Base-by-base conservation (phyloP, 1,140 invertebrate genomes). In the Leptinotarsa lineolata region DNA sequence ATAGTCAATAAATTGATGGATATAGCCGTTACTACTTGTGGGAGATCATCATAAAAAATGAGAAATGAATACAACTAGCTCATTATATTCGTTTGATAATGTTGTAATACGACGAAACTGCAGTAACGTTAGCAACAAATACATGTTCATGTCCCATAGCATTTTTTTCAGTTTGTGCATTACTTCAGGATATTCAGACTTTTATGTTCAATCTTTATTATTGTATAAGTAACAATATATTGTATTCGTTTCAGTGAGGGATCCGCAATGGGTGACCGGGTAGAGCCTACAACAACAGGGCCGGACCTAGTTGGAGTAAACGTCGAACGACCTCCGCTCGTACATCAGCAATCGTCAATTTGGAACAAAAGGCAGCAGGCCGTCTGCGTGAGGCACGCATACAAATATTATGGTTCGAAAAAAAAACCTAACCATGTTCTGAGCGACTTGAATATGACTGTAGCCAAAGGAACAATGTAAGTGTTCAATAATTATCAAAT, bases 401-500 rank as follows among this genome's bases (percentile, higher is more conserved):
- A 90, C 85, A 97, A 97, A 84, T 91, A 90, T 81, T 97, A 97
- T 83, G 95, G 95, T 6, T 88, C 91, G 45, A 90, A 92, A 74
- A 94, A 90, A 68, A 94, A 92, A 81, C 93, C 93, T n/a, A 92
- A 95, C 77, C 87, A 94, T 46, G 93, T 97, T 11, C 86, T 97
- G 20, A 92, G 93, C 81, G 91, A 94, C 39, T 88, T 97, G 30
- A 95, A 95, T 80, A 95, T 97, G 92, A 95, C 93, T 16, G 95
- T 97, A 16, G 91, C 92, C 60, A 95, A 95, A 83, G 95, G 95
- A 68, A 90, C 93, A 59, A 97, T 97, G 94, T 96, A 87, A 93
- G 92, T 92, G 22, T 22, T 39, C 30, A 3, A 39, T 39, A 11
- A 39, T 39, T 39, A 3, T 2, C 6, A 15, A 39, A 39, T 39